Conservation (phyloP, 2,797 vertebrate genomes). For the Sebastolobus altivelis region DNA sequence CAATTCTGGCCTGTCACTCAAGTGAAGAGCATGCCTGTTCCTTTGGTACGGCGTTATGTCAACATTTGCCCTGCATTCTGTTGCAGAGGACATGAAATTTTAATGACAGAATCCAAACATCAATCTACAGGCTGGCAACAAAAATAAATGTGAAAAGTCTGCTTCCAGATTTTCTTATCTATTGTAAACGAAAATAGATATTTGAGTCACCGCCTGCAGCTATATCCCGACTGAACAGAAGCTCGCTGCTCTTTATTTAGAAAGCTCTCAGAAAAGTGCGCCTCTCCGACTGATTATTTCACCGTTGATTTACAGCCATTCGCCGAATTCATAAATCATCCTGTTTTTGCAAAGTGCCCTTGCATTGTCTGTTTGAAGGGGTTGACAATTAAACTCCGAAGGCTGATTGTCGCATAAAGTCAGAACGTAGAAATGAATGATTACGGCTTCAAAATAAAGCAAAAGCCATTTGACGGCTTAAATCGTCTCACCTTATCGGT, state of each 20-base stretch:
- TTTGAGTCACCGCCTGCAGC: constrained; percentile 25
- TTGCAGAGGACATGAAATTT: constrained; percentile 54
- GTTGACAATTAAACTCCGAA: constrained; percentile 19
- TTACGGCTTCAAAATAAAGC: constrained; percentile 11
- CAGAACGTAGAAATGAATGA: constrained; percentile 12
- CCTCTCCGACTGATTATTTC: constrained; percentile 27
- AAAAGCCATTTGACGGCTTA: not conserved
- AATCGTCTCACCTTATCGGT: constrained; percentile 14
- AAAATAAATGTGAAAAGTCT: constrained; percentile 41
- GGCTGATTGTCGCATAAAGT: constrained; percentile 12
- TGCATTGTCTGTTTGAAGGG: constrained; percentile 16
- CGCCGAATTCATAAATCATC: constrained; percentile 33
- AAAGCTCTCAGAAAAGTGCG: constrained; percentile 19
- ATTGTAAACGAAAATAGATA: constrained; percentile 41
- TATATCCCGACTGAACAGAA: constrained; percentile 34
- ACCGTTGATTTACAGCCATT: constrained; percentile 24
- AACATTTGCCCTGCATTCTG: constrained; percentile 61
- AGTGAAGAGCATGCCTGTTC: constrained; percentile 15
- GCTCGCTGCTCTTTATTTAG: constrained; percentile 24
- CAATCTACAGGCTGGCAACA: constrained; percentile 40
- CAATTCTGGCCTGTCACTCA: constrained; percentile 67
- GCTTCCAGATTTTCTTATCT: constrained; percentile 29
- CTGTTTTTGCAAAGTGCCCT: constrained; percentile 11
- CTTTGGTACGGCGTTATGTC: constrained; percentile 46
- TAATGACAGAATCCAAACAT: constrained; percentile 65